Base-by-base conservation (phyloP, 2,797 vertebrate species). In the Sebastes goodei region DNA sequence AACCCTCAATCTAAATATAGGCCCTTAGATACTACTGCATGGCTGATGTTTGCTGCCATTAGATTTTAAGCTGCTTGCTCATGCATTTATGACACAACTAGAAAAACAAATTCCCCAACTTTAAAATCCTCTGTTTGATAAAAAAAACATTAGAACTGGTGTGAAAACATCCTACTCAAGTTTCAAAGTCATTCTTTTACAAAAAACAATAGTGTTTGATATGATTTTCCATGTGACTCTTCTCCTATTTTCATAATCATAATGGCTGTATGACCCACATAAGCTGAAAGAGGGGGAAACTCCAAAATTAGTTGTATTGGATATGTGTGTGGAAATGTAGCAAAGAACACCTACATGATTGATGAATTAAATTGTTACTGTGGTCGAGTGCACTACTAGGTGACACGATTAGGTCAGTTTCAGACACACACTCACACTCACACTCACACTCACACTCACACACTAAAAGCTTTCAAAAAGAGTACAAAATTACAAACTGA, bases 141-240 rank as follows among this genome's bases (percentile, higher is more conserved):
- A 15, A 46, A 32, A 25, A 27, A 25, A 20, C 12, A 33, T 68
- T 10, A 4, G 6, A 71, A 27, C 42, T 53, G 17, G 62, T 66
- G 4, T 62, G 10, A 66, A 78, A 67, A 66, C 72, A 69, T 74
- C 72, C 78, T 77, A 80, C 68, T 73, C 59, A 86, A 81, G 65
- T 83, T 87, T 87, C 77, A 65, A 71, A 25, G 65, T 70, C 52
- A 35, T 23, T 12, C 10, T 71, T 78, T 46, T 32, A 30, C 33
- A 60, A 20, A 55, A 46, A 10, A 52, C 15, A 10, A 7, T 10
- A 4, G 11, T 20, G 52, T 56, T 21, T 7, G 10, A 5, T 67
- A 4, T 57, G 11, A 42, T 59, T 69, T 78, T 78, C 77, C 53
- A 67, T 53, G 23, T 65, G 30, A 83, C 21, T 62, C n/a, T 29